These are phyloP conservation scores for Sylvia borin DNA, from an alignment of 2,797 vertebrate genomes.

Conservation along the genomic window DNA sequence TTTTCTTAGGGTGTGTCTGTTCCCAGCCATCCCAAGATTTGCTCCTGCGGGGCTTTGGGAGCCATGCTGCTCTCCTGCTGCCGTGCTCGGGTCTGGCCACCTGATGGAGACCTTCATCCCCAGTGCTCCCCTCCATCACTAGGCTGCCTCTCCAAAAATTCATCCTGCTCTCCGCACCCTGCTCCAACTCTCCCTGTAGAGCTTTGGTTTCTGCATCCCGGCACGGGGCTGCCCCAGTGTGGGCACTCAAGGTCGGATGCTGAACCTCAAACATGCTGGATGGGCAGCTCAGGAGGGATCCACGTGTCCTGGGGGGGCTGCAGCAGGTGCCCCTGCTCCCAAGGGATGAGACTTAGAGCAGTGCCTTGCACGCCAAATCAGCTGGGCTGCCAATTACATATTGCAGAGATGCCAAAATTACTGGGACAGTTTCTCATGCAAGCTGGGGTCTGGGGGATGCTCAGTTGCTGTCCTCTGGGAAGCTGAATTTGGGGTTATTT, in stretches of 20 bases:
- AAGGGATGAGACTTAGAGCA: neutral
- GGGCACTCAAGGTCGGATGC: neutral
- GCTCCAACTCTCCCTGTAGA: neutral
- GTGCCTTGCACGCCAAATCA: neutral
- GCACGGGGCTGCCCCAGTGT: neutral
- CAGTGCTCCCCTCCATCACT: neutral
- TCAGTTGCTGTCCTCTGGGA: slow-evolving; percentile 30
- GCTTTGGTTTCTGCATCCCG: neutral
- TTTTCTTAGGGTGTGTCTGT: neutral
- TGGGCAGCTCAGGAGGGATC: neutral
- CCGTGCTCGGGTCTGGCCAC: slow-evolving; percentile 13
- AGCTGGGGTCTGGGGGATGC: slow-evolving; percentile 54
- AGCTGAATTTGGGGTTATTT: slow-evolving; percentile 44
- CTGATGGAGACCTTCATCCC: slow-evolving; percentile 61
- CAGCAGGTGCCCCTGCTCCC: neutral
- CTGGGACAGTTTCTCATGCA: slow-evolving; percentile 2
- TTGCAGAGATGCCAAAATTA: slow-evolving; percentile 47
- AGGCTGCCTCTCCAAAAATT: neutral
- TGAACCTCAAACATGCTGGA: neutral
- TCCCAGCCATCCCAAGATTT: neutral
- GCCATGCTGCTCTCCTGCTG: neutral
- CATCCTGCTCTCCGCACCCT: neutral
- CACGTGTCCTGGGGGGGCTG: rapidly evolving
- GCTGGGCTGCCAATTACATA: neutral
- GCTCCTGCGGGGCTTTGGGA: neutral